Evolutionary conservation across 2,797 vertebrate genomes (phyloP), one percentile per base, ranked within the genome.

Genomic region (Macropodus opercularis): DNA sequence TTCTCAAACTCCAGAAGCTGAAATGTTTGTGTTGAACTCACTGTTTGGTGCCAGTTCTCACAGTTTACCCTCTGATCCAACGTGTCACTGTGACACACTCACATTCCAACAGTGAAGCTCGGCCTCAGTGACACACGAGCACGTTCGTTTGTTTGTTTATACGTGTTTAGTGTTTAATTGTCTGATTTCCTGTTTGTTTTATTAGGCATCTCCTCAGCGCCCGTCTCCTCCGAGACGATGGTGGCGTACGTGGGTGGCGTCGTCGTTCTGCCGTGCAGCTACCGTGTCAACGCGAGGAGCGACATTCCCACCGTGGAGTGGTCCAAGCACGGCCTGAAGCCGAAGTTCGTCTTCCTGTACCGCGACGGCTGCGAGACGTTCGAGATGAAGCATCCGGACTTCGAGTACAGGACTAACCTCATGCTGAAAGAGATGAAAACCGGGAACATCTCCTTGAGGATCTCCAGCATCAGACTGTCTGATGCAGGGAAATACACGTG

Each of bases 261-360:
- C 0, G 52, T 26, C 6, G 2, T 62, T 0, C 61, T 84, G 18
- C 75, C 76, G 9, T 84, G 76, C 42, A 55, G 15, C 1, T 52
- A 64, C 3, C 5, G n/a, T n/a, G n/a, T n/a, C n/a, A n/a, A n/a
- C n/a, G 0, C 2, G 0, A 7, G 12, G 3, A 2, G 23, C 0
- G 40, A 70, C 6, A 8, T 73, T 8, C 81, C 63, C 0, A 65
- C 64, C 0, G 56, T 85, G 24, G 82, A 85, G 57, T 82, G 79
- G 79, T 71, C 71, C 9, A 81, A 71, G 34, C 2, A 39, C 1
- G 76, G 13, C 24, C 57, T 70, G 68, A 0, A 43, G 9, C 58
- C 54, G 0, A 0, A 49, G 2, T 5, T 78, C 0, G 7, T 64
- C 51, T 48, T 78, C 55, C 10, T 85, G 39, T 74, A 72, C 58